Evolutionary conservation across 23 tunicate genomes (phyloP).

Genomic region (Halocynthia aurantium): DNA sequence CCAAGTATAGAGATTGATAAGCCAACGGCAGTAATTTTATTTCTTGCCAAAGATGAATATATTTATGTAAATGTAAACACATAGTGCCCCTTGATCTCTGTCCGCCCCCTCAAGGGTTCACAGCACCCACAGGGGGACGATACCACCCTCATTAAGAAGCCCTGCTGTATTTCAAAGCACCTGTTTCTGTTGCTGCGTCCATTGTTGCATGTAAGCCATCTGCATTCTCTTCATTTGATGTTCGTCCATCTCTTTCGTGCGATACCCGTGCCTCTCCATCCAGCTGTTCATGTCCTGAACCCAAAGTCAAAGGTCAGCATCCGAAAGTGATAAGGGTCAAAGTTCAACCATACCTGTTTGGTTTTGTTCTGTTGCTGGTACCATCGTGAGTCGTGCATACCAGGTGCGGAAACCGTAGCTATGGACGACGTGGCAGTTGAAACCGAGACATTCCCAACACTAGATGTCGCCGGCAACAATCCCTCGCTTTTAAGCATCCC

Average conservation of each 20-base stretch:
- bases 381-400: constrained; percentile 12
- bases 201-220: constrained; percentile 82
- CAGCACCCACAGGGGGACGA: too few relatives aligned
- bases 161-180: constrained; percentile 1
- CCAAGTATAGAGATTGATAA: not conserved
- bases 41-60: too few relatives aligned
- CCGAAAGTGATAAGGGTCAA: not conserved
- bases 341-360: constrained; percentile 11
- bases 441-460: not conserved
- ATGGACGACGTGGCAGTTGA: constrained; percentile 9
- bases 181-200: constrained; percentile 71
- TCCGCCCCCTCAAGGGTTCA: too few relatives aligned
- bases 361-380: constrained; percentile 15
- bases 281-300: constrained; percentile 75
- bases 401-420: not conserved
- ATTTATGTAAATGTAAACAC: too few relatives aligned
- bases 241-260: constrained; percentile 60
- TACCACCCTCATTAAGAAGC: too few relatives aligned
- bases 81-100: too few relatives aligned
- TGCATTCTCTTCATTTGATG: constrained; percentile 70
- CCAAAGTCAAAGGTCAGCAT: not conserved
- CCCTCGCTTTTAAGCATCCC: constrained; percentile 26
- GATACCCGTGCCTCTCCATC: constrained; percentile 63
- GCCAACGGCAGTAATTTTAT: not conserved
- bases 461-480: not conserved